Conservation (phyloP, 2,113 vertebrate species). For the Loxodonta africana region DNA sequence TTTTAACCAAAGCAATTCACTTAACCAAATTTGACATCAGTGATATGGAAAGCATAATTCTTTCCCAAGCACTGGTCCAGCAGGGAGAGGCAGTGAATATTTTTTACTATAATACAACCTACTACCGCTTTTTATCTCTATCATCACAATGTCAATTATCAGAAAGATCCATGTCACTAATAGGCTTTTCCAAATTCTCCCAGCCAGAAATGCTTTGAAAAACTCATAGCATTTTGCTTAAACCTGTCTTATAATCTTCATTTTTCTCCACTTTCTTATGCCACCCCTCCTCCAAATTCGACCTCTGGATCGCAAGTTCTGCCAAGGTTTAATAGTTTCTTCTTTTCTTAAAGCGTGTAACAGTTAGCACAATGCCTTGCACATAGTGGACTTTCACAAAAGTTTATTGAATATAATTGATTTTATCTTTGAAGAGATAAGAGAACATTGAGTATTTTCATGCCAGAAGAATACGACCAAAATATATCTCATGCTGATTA, state of each 20-base stretch:
- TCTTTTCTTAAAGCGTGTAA: not conserved
- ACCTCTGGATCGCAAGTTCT: not conserved
- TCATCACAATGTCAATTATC: not conserved
- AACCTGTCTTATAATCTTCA: not conserved
- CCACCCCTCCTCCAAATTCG: not conserved
- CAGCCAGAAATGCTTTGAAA: not conserved
- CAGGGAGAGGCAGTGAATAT: not conserved
- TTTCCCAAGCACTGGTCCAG: not conserved
- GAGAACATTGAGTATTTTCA: not conserved
- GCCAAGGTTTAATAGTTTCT: not conserved
- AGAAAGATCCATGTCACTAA: not conserved
- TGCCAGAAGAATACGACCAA: not conserved
- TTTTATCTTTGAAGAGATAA: constrained; percentile 16
- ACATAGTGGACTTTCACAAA: not conserved
- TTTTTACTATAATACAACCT: not conserved
- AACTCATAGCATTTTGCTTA: not conserved
- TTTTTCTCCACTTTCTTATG: not conserved
- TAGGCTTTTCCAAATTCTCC: not conserved
- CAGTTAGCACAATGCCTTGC: not conserved
- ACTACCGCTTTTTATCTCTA: not conserved
- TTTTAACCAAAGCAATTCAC: not conserved
- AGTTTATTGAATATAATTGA: constrained; percentile 7
- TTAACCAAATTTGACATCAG: too few relatives aligned
- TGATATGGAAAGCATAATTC: too few relatives aligned
- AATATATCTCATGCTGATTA: constrained; percentile 51